These are phyloP conservation scores for Anomalospiza imberbis DNA, from an alignment of 2,797 vertebrate genomes.

Conservation along the genomic window DNA sequence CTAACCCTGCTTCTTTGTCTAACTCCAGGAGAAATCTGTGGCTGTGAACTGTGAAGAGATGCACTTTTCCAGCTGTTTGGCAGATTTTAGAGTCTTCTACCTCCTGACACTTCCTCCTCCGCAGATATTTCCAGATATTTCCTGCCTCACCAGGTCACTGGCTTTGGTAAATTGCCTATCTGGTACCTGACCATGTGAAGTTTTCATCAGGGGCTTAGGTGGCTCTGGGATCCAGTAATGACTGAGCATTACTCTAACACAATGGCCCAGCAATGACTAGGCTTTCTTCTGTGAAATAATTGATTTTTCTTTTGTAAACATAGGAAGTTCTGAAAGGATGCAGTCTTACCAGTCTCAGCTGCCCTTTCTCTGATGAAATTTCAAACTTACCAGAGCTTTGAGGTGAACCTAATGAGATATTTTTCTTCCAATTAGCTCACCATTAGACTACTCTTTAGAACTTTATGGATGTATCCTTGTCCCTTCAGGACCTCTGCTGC, in stretches of 20 bases:
- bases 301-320: neutral
- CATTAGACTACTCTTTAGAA: neutral
- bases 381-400: neutral
- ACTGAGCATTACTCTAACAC: neutral
- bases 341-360: neutral
- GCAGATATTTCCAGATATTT: neutral
- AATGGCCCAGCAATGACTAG: neutral
- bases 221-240: neutral
- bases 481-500: neutral
- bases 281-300: neutral
- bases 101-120: neutral
- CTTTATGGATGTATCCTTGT: neutral
- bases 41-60: neutral
- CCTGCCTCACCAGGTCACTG: neutral
- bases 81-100: neutral
- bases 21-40: neutral
- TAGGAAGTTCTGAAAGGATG: neutral
- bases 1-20: neutral
- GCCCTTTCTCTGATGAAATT: neutral
- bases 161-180: neutral
- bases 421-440: neutral
- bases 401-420: neutral
- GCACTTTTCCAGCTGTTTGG: neutral
- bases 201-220: neutral
- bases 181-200: neutral